Base-by-base conservation (phyloP, 2,113 vertebrate species). In the Microcebus jonahi region DNA sequence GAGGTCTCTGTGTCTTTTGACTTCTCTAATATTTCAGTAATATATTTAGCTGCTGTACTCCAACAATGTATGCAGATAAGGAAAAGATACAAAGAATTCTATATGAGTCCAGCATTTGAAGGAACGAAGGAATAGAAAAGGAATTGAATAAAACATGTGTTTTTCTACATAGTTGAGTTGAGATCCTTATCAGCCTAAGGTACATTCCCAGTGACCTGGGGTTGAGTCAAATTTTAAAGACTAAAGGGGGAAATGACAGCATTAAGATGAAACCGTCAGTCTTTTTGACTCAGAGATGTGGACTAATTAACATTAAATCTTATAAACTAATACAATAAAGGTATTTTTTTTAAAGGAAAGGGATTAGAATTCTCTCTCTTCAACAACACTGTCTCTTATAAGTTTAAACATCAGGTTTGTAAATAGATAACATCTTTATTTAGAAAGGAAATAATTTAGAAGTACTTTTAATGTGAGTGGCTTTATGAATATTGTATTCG, bases 61-160 rank as follows among this genome's bases (percentile, higher is more conserved):
- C 20, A 61, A 83, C 12, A 75, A 29, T 20, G 1, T 39, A 81
- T 10, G 4, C 53, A 77, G 29, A 42, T 13, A 90, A 90, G 15
- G 36, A 91, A 97, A 91, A 25, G 20, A 85, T 45, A 67, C 25
- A 79, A 67, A 93, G 80, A 95, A 39, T 61, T 67, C 27, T 77
- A 3, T 53, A 14, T 57, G 13, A 70, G 39, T n/a, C 17, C 31
- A 50, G 23, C 0, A 50, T 92, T 77, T 50, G 23, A 94, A 81
- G 55, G 88, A 87, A 96, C 75, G 65, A 71, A 87, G 29, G 12
- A 27, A 93, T 31, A 36, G 36, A 93, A 70, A 71, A 87, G 29
- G 12, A 27, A 93, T 31, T 42, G 36, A 93, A 87, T 63, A 77
- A 73, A 95, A 80, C 57, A 6, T 89, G 21, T 29, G 17, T 36